Conservation (phyloP, 2,797 vertebrate genomes). For the Microtus obscurus region DNA sequence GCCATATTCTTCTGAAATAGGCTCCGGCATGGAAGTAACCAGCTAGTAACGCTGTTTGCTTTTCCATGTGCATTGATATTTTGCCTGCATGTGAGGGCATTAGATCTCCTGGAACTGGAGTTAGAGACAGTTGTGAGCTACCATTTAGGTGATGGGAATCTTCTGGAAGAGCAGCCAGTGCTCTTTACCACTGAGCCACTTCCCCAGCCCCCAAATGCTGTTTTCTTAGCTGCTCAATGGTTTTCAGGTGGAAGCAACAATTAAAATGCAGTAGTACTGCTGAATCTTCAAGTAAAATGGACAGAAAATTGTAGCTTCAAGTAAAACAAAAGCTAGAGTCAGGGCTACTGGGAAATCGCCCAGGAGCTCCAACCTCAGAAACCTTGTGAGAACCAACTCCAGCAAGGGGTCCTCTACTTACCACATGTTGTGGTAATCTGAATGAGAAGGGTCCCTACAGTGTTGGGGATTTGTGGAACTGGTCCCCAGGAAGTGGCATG, state of each 20-base stretch:
- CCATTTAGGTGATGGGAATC: not conserved
- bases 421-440: not conserved
- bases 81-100: not conserved
- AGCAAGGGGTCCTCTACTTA: not conserved
- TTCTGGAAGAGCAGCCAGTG: not conserved
- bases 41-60: not conserved
- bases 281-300: slow-evolving; percentile 58
- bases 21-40: not conserved
- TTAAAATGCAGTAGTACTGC: slow-evolving; percentile 45
- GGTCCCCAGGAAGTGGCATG: not conserved
- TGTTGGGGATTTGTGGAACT: not conserved
- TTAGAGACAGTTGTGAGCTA: not conserved
- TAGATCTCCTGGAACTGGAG: not conserved
- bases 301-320: not conserved
- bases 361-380: not conserved
- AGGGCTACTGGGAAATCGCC: not conserved
- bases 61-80: not conserved
- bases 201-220: not conserved
- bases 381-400: not conserved
- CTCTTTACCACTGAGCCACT: not conserved
- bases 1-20: not conserved
- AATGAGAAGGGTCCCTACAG: not conserved
- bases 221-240: not conserved
- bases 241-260: not conserved
- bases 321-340: not conserved